Conservation (phyloP, 2,888 invertebrate genomes). For the Watsonalla cultraria region DNA sequence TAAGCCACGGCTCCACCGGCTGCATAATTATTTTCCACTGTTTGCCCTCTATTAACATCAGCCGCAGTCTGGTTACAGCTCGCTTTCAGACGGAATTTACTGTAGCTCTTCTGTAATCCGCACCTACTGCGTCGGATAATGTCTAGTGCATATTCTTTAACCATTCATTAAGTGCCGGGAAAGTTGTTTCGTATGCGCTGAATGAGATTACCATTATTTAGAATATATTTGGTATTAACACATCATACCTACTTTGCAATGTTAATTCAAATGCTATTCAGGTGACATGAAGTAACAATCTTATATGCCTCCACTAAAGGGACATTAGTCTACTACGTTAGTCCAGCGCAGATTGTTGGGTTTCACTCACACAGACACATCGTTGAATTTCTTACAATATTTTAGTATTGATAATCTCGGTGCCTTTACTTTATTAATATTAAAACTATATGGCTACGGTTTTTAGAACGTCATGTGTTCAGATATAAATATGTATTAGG, state of each 20-base stretch:
- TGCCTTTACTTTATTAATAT: too few relatives aligned
- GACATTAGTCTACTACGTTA: too few relatives aligned
- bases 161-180: constrained; percentile 14
- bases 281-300: not conserved
- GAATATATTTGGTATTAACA: not conserved
- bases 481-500: not conserved
- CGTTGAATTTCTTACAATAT: too few relatives aligned
- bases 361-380: too few relatives aligned
- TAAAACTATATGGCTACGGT: too few relatives aligned
- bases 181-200: not conserved
- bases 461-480: not conserved
- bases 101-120: constrained; percentile 26
- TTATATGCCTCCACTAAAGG: too few relatives aligned
- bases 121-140: constrained; percentile 16
- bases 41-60: constrained; percentile 46
- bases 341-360: too few relatives aligned
- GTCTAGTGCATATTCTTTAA: constrained; percentile 26
- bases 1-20: constrained; percentile 18
- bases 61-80: constrained; percentile 26
- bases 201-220: constrained; percentile 7
- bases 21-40: constrained; percentile 53
- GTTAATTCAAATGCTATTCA: not conserved
- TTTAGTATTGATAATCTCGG: too few relatives aligned
- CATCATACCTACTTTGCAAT: not conserved
- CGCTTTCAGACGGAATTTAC: constrained; percentile 25